Base-by-base conservation (phyloP, 2,797 vertebrate genomes). In the Vireo griseus region DNA sequence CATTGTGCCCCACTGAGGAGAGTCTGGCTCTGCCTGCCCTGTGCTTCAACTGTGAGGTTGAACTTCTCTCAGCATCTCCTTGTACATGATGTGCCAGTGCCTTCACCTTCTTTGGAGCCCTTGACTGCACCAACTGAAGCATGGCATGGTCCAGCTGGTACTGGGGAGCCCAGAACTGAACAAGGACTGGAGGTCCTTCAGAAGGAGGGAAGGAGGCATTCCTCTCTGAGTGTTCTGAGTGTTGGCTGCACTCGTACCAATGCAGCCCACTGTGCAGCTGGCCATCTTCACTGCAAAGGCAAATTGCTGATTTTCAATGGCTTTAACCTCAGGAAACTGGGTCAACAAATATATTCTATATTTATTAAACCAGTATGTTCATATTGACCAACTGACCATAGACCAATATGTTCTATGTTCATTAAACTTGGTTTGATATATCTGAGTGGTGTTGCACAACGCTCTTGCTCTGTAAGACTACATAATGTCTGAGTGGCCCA, bases 201-300 rank as follows among this genome's bases (percentile, higher is more conserved):
- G 18, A 55, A 75, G 26, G 16, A 29, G 29, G 6, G 15, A 22
- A 77, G 15, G 26, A 31, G 28, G 22, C 9, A 4, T 16, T 55
- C 24, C 24, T 17, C 6, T 29, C 29, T 26, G 5, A 0, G 0
- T 28, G 26, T 7, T 29, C 29, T 26, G 5, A 0, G 0, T 28
- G 26, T 7, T 42, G 39, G 15, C 65, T 80, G 40, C 35, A 2
- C 19, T 79, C 29, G 63, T 58, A 9, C n/a, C 40, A 10, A 2
- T 26, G 19, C 15, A 42, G 29, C 11, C 39, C 7, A 11, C 9
- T 6, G n/a, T 24, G 13, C 31, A 81, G 54, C 71, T 59, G 52
- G 18, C 11, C 1, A 1, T 31, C 57, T 28, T 61, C 50, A 31
- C 4, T 39, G 45, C 5, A 13, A 28, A 40, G 37, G 37, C 14